Evolutionary conservation across 2,888 invertebrate species (phyloP).

Genomic region (Laspeyria flexula): DNA sequence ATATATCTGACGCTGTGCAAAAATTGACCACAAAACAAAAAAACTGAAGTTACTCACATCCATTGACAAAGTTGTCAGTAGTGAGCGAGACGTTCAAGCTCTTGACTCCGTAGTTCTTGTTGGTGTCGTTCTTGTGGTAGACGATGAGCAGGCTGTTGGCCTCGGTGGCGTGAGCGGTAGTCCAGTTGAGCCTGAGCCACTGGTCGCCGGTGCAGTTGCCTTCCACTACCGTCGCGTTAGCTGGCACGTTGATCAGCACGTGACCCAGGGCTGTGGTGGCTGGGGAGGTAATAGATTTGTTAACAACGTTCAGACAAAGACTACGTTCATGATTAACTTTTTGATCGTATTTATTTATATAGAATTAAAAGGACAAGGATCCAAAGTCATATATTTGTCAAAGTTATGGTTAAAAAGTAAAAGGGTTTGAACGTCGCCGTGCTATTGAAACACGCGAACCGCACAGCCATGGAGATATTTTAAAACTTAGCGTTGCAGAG

Average conservation of each 20-base stretch:
- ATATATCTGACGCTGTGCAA: no score
- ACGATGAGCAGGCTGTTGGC: constrained; percentile 60
- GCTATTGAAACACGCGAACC: no score
- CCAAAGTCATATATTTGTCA: no score
- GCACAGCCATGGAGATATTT: no score
- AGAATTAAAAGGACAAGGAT: no score
- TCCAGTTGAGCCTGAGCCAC: constrained; percentile 59
- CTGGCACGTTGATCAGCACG: constrained; percentile 66
- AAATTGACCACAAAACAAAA: no score
- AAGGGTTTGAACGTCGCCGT: no score
- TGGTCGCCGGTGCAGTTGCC: constrained; percentile 68
- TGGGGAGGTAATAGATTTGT: constrained; percentile 30
- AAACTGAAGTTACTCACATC: constrained; percentile 56
- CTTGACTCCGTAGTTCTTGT: constrained; percentile 63
- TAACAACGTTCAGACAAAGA: no score
- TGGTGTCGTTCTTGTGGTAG: constrained; percentile 65
- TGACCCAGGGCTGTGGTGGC: constrained; percentile 53
- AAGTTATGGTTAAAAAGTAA: no score
- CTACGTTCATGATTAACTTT: no score
- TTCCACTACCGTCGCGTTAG: constrained; percentile 52
- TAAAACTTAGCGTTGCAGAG: no score
- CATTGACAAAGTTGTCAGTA: constrained; percentile 73
- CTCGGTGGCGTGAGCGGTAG: constrained; percentile 26
- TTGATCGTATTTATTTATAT: no score
- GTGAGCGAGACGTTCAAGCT: constrained; percentile 62